Percentiles rank a stretch among this genome's conserved stretches.
phyloP scores from a whole-genome alignment of 2,113 vertebrate genomes.

The Oreochromis niloticus region DNA sequence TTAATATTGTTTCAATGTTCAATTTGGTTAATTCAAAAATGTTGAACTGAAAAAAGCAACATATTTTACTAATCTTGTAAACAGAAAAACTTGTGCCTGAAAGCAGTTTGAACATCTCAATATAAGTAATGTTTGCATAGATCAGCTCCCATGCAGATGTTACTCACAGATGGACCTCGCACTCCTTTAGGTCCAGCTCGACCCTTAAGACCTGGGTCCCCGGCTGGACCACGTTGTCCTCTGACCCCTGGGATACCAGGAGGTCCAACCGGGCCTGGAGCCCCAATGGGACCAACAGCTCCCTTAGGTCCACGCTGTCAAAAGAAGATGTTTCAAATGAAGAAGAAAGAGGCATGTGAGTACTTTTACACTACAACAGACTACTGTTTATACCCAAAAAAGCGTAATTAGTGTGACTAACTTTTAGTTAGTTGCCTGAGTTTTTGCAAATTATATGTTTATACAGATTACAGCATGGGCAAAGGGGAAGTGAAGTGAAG shows the following conservation, averaged over 20 bases:
- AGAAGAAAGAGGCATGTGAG: background rate
- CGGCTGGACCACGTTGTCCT: constrained; percentile 61
- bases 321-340: background rate
- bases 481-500: background rate
- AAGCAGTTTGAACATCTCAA: background rate
- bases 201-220: constrained; percentile 68
- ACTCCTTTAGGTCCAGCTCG: constrained; percentile 66
- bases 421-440: fast-evolving
- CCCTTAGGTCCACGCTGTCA: constrained; percentile 69
- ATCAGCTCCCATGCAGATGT: background rate
- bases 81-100: background rate
- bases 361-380: background rate
- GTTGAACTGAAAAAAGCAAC: background rate
- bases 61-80: background rate
- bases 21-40: background rate
- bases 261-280: constrained; percentile 57
- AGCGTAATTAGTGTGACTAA: fast-evolving
- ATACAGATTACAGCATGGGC: background rate
- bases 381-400: background rate
- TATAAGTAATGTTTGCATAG: background rate
- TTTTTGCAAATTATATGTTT: fast-evolving
- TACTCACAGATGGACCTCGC: constrained; percentile 67
- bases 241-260: constrained; percentile 72
- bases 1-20: background rate
- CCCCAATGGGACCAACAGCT: constrained; percentile 42